phyloP scores from a whole-genome alignment of 2,797 vertebrate genomes.

The Oreochromis mossambicus region DNA sequence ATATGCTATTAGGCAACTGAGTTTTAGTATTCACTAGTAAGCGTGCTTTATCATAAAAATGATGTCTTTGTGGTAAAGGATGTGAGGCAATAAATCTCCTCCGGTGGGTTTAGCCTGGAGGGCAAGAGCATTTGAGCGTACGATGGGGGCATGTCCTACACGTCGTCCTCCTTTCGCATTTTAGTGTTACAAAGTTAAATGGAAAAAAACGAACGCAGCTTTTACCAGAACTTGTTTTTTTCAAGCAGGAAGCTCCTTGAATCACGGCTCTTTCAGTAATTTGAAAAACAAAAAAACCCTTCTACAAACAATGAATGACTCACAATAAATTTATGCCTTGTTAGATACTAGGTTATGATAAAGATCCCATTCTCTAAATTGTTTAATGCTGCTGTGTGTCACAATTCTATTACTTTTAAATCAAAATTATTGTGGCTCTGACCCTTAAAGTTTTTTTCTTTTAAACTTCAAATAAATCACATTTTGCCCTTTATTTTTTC shows the following conservation, averaged over 20 bases:
- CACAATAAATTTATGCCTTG: background rate
- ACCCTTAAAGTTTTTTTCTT: rapidly evolving
- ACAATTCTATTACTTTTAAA: background rate
- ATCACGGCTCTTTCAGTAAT: background rate
- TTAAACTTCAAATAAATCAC: background rate
- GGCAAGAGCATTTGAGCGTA: background rate
- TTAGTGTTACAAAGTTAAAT: background rate
- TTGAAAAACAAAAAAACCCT: background rate
- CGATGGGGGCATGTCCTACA: no score
- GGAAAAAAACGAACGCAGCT: rapidly evolving
- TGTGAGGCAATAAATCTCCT: background rate
- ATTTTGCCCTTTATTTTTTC: background rate
- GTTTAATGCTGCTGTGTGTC: no score
- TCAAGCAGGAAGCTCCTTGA: background rate
- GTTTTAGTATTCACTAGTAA: background rate
- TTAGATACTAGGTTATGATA: background rate
- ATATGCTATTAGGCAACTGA: background rate
- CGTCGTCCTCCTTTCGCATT: background rate
- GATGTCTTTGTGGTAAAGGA: background rate
- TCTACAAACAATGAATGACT: background rate
- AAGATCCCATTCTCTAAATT: background rate
- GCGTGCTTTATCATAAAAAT: background rate
- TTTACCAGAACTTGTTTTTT: background rate
- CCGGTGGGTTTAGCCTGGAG: background rate
- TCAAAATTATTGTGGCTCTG: background rate